phyloP scores from a whole-genome alignment of 2,113 vertebrate genomes.

The Hoplias malabaricus region DNA sequence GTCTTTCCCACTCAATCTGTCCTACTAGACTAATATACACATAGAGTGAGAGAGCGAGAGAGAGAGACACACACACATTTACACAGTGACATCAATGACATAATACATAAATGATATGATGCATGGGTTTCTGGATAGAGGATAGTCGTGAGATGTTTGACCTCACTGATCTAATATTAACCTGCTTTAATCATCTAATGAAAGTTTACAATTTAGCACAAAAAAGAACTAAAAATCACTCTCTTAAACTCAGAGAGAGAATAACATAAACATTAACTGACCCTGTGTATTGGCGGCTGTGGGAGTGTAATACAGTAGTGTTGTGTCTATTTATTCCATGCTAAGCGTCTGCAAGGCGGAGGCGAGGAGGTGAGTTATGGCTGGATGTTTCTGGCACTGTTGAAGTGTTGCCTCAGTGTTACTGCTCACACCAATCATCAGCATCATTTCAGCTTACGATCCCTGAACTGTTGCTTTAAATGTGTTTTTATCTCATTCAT shows the following conservation, averaged over 20 bases:
- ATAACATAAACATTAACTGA: background rate
- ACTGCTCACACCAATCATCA: conserved; percentile 6
- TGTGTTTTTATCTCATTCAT: background rate
- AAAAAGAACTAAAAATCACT: too few species aligned
- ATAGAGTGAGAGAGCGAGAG: conserved; percentile 2
- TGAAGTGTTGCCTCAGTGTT: background rate
- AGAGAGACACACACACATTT: background rate
- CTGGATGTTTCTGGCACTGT: conserved; percentile 8
- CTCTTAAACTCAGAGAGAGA: too few species aligned
- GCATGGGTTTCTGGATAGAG: background rate
- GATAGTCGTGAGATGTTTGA: background rate
- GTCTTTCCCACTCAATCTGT: conserved; percentile 43
- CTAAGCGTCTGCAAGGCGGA: conserved; percentile 96
- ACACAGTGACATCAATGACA: background rate
- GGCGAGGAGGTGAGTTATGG: conserved; percentile 92
- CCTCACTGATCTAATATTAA: background rate
- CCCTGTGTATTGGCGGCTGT: conserved; percentile 10
- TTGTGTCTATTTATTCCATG: conserved; percentile 71
- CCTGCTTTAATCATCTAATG: background rate
- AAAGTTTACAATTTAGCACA: too few species aligned
- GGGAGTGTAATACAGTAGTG: conserved; percentile 43
- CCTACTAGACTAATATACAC: conserved; percentile 18
- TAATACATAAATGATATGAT: background rate
- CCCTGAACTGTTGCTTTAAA: background rate
- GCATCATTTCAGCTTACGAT: background rate